These are phyloP conservation scores for Vandiemenella viatica DNA, from an alignment of 2,888 invertebrate genomes.

Conservation along the genomic window DNA sequence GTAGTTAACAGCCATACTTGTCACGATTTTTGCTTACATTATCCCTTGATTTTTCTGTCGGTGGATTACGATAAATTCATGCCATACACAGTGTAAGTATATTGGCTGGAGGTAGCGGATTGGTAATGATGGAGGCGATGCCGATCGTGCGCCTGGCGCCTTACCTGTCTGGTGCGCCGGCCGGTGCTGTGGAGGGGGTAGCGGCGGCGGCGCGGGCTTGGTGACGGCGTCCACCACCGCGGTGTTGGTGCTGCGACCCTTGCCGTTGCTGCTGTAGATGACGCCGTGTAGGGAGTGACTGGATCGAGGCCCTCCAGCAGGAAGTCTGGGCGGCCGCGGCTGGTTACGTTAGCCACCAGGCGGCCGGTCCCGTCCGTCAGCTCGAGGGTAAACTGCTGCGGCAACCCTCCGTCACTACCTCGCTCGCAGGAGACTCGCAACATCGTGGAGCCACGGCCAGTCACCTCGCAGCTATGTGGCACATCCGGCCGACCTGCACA, in stretches of 20 bases:
- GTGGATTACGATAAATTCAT: too few species aligned
- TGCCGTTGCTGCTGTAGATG: background rate
- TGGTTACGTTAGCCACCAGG: background rate
- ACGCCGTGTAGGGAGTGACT: background rate
- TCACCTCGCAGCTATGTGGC: slow-evolving; percentile 28
- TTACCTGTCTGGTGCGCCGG: background rate
- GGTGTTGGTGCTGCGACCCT: background rate
- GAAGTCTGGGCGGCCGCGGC: background rate
- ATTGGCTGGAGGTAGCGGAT: too few species aligned
- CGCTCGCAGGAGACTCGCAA: slow-evolving; percentile 33
- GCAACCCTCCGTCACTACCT: slow-evolving; percentile 39
- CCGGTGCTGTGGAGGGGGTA: background rate
- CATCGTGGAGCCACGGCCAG: slow-evolving; percentile 36
- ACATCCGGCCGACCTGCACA: slow-evolving; percentile 37
- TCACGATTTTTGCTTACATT: too few species aligned
- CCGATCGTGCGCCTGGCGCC: too few species aligned
- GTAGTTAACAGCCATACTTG: too few species aligned
- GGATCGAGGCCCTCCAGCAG: background rate
- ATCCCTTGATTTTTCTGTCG: too few species aligned
- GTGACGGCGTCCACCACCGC: background rate
- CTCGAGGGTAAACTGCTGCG: slow-evolving; percentile 31
- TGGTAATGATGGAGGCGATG: too few species aligned
- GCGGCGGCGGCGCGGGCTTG: background rate
- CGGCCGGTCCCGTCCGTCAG: slow-evolving; percentile 6
- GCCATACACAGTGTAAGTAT: too few species aligned